These are phyloP conservation scores for Malthinus flaveolus DNA, from an alignment of 2,888 invertebrate genomes.

Conservation along the genomic window DNA sequence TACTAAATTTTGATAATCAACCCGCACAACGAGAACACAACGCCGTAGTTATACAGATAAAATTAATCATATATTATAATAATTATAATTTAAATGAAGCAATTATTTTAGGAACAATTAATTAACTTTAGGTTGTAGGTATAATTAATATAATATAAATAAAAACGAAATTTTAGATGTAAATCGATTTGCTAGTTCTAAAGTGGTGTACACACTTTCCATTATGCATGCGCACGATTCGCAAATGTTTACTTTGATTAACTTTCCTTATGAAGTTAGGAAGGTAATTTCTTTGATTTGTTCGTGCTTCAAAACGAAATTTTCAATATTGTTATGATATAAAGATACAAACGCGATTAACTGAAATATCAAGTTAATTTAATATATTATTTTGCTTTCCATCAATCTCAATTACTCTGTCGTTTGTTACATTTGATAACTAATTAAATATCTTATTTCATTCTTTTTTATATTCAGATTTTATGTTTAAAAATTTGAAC, in stretches of 20 bases:
- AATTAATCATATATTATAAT: too few species aligned
- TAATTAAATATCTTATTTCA: too few species aligned
- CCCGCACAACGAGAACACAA: too few species aligned
- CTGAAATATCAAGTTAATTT: background rate
- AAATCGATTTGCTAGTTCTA: slow-evolving; percentile 9
- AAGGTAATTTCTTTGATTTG: slow-evolving; percentile 18
- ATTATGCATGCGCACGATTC: slow-evolving; percentile 17
- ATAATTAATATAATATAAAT: too few species aligned
- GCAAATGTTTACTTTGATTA: slow-evolving; percentile 21
- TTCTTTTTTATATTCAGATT: too few species aligned
- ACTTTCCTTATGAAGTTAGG: slow-evolving; percentile 9
- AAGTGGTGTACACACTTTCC: slow-evolving; percentile 1
- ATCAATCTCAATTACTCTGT: background rate
- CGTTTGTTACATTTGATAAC: background rate
- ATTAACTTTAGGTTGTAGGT: too few species aligned
- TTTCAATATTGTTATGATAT: background rate
- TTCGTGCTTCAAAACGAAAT: slow-evolving; percentile 1
- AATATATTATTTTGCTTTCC: background rate
- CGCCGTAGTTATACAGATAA: too few species aligned
- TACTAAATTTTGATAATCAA: too few species aligned
- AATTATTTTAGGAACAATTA: too few species aligned
- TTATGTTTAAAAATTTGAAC: too few species aligned
- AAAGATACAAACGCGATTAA: background rate
- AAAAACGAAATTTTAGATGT: background rate
- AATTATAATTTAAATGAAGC: too few species aligned